phyloP scores from a whole-genome alignment of 2,797 vertebrate genomes.

The Podarcis siculus region DNA sequence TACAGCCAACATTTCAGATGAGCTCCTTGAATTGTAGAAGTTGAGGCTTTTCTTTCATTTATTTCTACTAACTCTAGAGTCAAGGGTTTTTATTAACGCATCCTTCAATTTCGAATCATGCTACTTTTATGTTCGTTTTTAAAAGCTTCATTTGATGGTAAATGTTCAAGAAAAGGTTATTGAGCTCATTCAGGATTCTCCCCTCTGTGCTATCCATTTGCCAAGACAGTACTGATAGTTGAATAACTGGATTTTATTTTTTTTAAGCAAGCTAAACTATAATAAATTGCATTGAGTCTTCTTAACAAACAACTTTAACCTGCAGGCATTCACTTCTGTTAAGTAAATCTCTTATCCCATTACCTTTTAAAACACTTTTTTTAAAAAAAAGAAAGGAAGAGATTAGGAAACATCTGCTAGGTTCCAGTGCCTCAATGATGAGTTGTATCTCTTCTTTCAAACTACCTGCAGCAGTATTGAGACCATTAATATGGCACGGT shows the following conservation, averaged over 20 bases:
- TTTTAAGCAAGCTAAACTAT: conserved; percentile 9
- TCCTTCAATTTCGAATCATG: conserved; percentile 13
- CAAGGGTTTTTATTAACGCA: conserved; percentile 50
- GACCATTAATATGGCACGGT: not conserved
- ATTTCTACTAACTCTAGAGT: conserved; percentile 40
- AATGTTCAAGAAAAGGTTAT: conserved; percentile 69
- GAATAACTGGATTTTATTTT: conserved; percentile 70
- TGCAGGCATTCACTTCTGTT: conserved; percentile 8
- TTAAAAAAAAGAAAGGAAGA: not conserved
- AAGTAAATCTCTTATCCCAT: not conserved
- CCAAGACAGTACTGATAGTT: conserved; percentile 69
- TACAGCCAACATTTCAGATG: conserved; percentile 36
- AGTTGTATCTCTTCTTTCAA: not conserved
- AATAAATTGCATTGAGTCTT: conserved; percentile 21
- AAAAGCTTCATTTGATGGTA: conserved; percentile 56
- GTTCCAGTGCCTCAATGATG: not conserved
- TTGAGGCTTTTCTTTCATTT: conserved; percentile 50
- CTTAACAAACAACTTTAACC: conserved; percentile 18
- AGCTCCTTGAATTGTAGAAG: conserved; percentile 34
- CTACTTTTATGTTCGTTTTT: conserved; percentile 24
- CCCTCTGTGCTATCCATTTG: conserved; percentile 62
- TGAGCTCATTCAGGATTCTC: conserved; percentile 64
- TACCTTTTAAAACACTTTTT: not conserved
- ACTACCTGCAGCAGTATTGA: not conserved
- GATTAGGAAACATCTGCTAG: not conserved